Percentiles rank a stretch among this genome's conserved stretches.
phyloP scores from a whole-genome alignment of 2,888 invertebrate genomes.

The Panorpa germanica region DNA sequence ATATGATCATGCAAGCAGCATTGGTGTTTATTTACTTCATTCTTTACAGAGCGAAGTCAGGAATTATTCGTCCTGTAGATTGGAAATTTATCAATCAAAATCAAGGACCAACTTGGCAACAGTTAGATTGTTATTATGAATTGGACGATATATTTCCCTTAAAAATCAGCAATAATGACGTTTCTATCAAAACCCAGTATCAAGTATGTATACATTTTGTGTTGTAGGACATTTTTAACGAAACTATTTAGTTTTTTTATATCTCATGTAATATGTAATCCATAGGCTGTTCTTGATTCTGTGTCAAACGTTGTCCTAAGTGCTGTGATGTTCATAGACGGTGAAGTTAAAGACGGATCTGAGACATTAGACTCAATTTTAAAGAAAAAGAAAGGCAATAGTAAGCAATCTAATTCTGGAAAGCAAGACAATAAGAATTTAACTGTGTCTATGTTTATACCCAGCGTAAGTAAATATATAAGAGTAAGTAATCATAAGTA shows the following conservation, averaged over 20 bases:
- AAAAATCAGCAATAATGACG: constrained; percentile 27
- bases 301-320: constrained; percentile 36
- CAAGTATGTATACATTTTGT: constrained; percentile 1
- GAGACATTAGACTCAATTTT: constrained; percentile 41
- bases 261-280: constrained; percentile 14
- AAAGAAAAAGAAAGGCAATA: constrained; percentile 32
- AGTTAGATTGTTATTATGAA: constrained; percentile 55
- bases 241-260: constrained; percentile 8
- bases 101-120: too few species aligned
- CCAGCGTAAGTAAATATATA: constrained; percentile 28
- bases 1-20: too few species aligned
- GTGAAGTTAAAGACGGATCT: constrained; percentile 40
- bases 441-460: constrained; percentile 47
- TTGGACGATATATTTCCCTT: constrained; percentile 60
- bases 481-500: constrained; percentile 6
- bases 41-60: constrained; percentile 22
- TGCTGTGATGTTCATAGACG: constrained; percentile 56
- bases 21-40: too few species aligned
- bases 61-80: constrained; percentile 45
- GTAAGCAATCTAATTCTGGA: constrained; percentile 25
- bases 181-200: constrained; percentile 8
- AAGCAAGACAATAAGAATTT: constrained; percentile 29
- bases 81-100: constrained; percentile 60
- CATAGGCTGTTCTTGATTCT: constrained; percentile 37
- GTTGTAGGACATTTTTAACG: constrained; percentile 5